Conservation (phyloP, 1,140 invertebrate genomes). For the Oedothorax gibbosus region DNA sequence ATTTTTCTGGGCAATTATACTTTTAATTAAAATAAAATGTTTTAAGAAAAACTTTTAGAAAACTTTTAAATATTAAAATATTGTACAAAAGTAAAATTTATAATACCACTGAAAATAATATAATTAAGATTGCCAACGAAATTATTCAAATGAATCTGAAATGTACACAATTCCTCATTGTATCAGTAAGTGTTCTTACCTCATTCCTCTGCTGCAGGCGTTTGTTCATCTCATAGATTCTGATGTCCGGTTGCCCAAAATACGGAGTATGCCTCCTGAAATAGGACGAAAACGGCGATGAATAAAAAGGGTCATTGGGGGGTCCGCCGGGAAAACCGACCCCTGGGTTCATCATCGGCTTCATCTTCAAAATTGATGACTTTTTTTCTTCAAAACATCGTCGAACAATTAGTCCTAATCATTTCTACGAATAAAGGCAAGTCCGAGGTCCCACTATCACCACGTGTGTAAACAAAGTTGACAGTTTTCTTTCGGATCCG, state of each 20-base stretch:
- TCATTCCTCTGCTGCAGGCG: slow-evolving; percentile 61
- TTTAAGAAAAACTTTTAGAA: no score
- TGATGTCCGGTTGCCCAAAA: slow-evolving; percentile 60
- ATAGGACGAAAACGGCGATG: slow-evolving; percentile 62
- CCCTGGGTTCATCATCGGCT: slow-evolving; percentile 61
- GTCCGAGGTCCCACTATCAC: neutral
- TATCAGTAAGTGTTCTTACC: slow-evolving; percentile 23
- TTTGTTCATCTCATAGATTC: slow-evolving; percentile 63
- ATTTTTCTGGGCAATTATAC: no score
- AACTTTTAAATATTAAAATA: no score
- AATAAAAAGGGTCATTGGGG: slow-evolving; percentile 60
- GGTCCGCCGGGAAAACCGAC: slow-evolving; percentile 57
- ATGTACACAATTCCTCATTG: no score
- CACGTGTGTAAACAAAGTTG: neutral
- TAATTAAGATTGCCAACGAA: no score
- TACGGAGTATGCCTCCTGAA: slow-evolving; percentile 62
- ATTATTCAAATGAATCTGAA: no score
- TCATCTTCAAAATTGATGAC: slow-evolving; percentile 31
- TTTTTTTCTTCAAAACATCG: neutral
- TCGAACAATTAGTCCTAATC: neutral
- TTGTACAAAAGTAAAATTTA: no score
- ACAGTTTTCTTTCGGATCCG: no score
- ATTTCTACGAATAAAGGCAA: neutral
- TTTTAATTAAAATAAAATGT: no score
- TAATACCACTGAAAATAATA: no score